These are phyloP conservation scores for Beroe ovata DNA, from an alignment of 37 sponge, comb jelly and placozoan species.

Conservation along the genomic window DNA sequence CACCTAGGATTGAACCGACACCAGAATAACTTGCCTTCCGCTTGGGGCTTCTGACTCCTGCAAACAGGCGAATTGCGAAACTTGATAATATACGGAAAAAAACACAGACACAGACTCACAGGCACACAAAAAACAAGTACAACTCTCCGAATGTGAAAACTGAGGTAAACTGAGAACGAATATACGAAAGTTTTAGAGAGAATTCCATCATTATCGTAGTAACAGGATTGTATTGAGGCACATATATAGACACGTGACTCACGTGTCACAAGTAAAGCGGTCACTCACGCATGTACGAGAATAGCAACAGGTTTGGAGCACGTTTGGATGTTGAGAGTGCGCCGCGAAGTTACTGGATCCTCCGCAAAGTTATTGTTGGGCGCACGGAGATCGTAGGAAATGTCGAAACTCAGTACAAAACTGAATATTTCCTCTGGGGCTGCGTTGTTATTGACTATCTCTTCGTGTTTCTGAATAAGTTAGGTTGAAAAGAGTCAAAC, in stretches of 20 bases:
- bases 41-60: constrained; percentile 49
- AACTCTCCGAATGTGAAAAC: too few relatives aligned
- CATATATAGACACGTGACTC: too few relatives aligned
- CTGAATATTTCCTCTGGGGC: constrained; percentile 64
- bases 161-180: too few relatives aligned
- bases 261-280: background rate
- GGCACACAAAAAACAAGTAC: too few relatives aligned
- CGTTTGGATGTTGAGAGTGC: constrained; percentile 26
- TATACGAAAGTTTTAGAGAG: too few relatives aligned
- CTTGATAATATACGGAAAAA: too few relatives aligned
- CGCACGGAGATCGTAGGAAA: constrained; percentile 16
- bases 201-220: too few relatives aligned
- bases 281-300: constrained; percentile 52
- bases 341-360: background rate
- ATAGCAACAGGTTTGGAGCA: constrained; percentile 59
- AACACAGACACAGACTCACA: too few relatives aligned
- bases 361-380: constrained; percentile 14
- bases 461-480: constrained; percentile 30
- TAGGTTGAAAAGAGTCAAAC: background rate
- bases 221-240: too few relatives aligned
- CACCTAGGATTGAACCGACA: constrained; percentile 44
- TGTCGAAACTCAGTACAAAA: constrained; percentile 29
- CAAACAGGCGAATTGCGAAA: too few relatives aligned
- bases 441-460: constrained; percentile 29
- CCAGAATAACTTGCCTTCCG: constrained; percentile 62